Evolutionary conservation across 2,888 invertebrate species (phyloP), one percentile per base, ranked within the genome.

Genomic region (Noctua janthe): DNA sequence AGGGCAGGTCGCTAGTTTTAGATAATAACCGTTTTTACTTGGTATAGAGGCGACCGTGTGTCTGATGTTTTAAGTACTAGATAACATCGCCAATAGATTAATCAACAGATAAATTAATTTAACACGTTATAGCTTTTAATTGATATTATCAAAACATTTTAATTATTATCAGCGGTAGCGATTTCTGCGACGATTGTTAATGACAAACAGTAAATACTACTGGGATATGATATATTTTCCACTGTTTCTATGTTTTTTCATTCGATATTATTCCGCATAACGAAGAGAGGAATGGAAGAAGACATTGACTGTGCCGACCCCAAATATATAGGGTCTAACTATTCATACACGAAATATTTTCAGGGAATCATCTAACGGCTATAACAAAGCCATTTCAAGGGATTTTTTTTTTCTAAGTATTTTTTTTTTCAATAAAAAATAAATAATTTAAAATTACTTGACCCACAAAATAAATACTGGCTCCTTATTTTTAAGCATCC

Each of bases 61-160:
- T 86, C 82, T 84, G 70, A 79, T 79, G 29, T 74, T 77, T 51
- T 76, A 59, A 78, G 11, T 54, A 69, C 47, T 78, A 47, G 64
- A 81, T 88, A 70, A 79, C 72, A 88, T 78, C 75, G n/a, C 39
- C 20, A 73, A 74, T 67, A 83, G 83, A 81, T 79, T 49, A 71
- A 85, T 81, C 49, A n/a, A 23, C 20, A 69, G 83, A 85, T 85
- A 76, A 79, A 81, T 80, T 73, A 75, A 76, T 79, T 79, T 74
- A 78, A 83, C 86, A 86, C 73, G 78, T 71, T 76, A 87, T 83
- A 67, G 78, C 83, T 89, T 88, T 89, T 84, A 86, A 84, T 87
- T 78, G 76, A 87, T 79, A 74, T 51, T 15, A 74, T 84, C 67
- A 51, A 23, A 80, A 81, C 71, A 84, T 69, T 81, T 76, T 59